A percentile compares a stretch with the other conserved stretches of the same genome.
Conservation (phyloP, 1,140 invertebrate species). For the Cecropterus lyciades region DNA sequence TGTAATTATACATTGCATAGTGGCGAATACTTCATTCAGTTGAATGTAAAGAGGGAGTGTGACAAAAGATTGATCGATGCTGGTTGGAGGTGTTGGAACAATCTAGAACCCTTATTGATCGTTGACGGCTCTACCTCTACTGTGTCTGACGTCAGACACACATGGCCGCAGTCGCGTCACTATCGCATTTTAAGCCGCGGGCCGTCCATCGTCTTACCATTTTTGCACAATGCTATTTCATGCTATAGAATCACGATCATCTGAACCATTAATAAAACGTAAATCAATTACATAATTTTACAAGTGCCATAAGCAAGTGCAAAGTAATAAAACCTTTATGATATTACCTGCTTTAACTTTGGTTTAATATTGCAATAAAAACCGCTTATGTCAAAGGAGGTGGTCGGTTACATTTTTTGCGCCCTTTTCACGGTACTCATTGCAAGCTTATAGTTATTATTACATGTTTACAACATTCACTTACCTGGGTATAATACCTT, state of each 20-base stretch:
- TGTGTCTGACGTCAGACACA: slow-evolving; percentile 16
- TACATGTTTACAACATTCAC: slow-evolving; percentile 35
- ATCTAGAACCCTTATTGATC: slow-evolving; percentile 49
- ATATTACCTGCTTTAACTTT: background rate
- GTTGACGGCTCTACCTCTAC: slow-evolving; percentile 39
- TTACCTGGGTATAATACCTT: slow-evolving; percentile 77
- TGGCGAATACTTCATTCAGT: background rate
- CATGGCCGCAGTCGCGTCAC: slow-evolving; percentile 23
- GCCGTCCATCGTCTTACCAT: background rate
- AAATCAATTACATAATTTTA: background rate
- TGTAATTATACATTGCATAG: background rate
- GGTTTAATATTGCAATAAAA: slow-evolving; percentile 16
- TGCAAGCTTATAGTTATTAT: slow-evolving; percentile 20
- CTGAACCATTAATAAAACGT: slow-evolving; percentile 4
- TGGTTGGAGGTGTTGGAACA: slow-evolving; percentile 35
- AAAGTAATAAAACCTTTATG: background rate
- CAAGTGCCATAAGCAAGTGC: background rate
- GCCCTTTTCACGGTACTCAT: background rate
- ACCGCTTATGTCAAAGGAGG: background rate
- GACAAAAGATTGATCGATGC: slow-evolving; percentile 1
- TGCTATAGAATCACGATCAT: background rate
- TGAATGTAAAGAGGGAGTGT: slow-evolving; percentile 2
- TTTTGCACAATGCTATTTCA: slow-evolving; percentile 3
- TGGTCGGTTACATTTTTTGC: background rate
- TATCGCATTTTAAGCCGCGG: slow-evolving; percentile 25